Evolutionary conservation across 2,797 vertebrate species (phyloP).

Genomic region (Garrulus glandarius): DNA sequence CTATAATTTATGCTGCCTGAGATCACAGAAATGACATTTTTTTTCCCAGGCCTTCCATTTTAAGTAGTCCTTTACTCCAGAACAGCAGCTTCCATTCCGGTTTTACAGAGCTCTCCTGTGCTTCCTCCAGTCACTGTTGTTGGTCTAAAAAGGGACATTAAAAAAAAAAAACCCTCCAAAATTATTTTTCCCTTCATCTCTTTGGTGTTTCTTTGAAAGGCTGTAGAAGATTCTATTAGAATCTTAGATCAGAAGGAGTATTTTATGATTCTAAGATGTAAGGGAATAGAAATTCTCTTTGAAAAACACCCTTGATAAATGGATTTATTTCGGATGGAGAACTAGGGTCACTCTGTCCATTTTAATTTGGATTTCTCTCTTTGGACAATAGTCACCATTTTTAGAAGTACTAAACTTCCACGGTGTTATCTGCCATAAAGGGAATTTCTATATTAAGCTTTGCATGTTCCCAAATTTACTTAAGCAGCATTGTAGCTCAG

Average conservation of each 20-base stretch:
- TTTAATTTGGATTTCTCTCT: background rate
- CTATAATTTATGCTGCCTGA: constrained; percentile 13
- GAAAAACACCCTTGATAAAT: background rate
- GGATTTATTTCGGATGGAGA: background rate
- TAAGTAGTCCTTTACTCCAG: background rate
- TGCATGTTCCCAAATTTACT: background rate
- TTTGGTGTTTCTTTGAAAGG: background rate
- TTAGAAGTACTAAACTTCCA: constrained; percentile 15
- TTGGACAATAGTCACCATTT: constrained; percentile 8
- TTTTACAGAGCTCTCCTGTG: background rate
- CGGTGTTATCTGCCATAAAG: background rate
- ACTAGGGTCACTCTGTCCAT: rapidly evolving
- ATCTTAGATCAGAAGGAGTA: background rate
- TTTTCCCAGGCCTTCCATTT: constrained; percentile 33
- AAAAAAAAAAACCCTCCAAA: background rate
- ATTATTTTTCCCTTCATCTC: background rate
- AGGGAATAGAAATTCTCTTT: background rate
- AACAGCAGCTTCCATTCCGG: background rate
- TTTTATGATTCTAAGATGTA: background rate
- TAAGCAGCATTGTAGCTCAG: constrained; percentile 8
- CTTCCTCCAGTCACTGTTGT: background rate
- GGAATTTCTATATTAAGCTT: constrained; percentile 47
- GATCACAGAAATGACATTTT: background rate
- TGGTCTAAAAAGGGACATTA: background rate
- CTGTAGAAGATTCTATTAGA: background rate